These are phyloP conservation scores for Lottia scabra DNA, from an alignment of 2,888 invertebrate species.

Conservation along the genomic window DNA sequence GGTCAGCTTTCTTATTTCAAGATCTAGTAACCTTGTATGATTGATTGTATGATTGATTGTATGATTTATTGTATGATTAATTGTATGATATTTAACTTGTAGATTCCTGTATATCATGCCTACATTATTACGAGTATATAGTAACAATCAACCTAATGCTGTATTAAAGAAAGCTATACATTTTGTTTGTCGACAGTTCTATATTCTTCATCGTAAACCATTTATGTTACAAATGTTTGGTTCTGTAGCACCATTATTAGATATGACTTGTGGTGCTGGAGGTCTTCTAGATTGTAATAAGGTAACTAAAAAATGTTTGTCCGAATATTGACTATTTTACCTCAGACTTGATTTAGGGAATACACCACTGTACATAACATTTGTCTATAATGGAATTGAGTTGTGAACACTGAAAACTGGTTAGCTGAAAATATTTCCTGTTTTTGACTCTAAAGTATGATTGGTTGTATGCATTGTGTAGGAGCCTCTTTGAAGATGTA, in stretches of 20 bases:
- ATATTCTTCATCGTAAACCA: slow-evolving; percentile 96
- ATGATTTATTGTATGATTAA: too few relatives aligned
- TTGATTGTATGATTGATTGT: too few relatives aligned
- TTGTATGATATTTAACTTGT: slow-evolving; percentile 20
- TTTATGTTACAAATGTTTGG: slow-evolving; percentile 97
- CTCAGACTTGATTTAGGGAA: not conserved
- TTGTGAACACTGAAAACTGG: too few relatives aligned
- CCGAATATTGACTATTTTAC: not conserved
- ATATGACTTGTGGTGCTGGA: slow-evolving; percentile 72
- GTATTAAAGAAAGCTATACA: slow-evolving; percentile 95
- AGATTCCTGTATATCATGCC: slow-evolving; percentile 98
- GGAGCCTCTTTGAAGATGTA: too few relatives aligned
- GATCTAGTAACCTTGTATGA: too few relatives aligned
- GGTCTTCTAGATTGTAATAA: slow-evolving; percentile 58
- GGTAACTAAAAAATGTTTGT: slow-evolving; percentile 36
- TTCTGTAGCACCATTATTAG: slow-evolving; percentile 94
- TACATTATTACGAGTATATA: slow-evolving; percentile 94
- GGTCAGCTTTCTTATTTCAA: too few relatives aligned
- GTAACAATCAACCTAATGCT: slow-evolving; percentile 96
- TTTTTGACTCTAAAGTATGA: too few relatives aligned
- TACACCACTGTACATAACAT: not conserved
- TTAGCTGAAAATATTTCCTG: too few relatives aligned
- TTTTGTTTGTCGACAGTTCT: slow-evolving; percentile 98
- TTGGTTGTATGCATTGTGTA: too few relatives aligned
- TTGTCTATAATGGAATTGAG: too few relatives aligned